Percentiles rank a stretch among this genome's conserved stretches.
Evolutionary conservation across 2,113 vertebrate genomes (phyloP).

Genomic region (Phocoena phocoena): DNA sequence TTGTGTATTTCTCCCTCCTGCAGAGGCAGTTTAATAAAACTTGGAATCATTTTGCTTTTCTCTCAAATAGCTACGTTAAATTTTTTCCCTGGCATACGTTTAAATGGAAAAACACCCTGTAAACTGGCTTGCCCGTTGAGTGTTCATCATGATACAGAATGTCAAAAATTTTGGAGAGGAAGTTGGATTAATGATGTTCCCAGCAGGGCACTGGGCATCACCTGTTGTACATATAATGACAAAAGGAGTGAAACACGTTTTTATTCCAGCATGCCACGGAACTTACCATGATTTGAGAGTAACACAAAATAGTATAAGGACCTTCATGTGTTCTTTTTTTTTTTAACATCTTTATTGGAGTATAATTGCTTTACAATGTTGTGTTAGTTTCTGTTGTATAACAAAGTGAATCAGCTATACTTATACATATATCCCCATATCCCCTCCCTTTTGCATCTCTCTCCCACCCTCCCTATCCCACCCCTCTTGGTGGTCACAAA

Average conservation of each 20-base stretch:
- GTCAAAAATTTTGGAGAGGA: constrained; percentile 49
- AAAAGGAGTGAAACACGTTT: background rate
- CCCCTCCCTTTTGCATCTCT: no score
- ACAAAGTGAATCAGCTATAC: no score
- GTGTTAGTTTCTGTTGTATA: no score
- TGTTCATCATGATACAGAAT: background rate
- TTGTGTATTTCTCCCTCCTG: background rate
- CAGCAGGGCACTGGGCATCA: constrained; percentile 36
- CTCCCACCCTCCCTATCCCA: no score
- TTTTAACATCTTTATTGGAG: no score
- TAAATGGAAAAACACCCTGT: constrained; percentile 1
- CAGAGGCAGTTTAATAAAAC: background rate
- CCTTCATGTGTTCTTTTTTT: background rate
- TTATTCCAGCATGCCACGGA: constrained; percentile 1
- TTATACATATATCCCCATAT: no score
- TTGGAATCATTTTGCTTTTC: constrained; percentile 31
- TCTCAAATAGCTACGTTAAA: background rate
- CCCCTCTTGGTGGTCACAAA: no score
- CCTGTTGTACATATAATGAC: constrained; percentile 35
- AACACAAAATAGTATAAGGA: constrained; percentile 32
- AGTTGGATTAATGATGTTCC: constrained; percentile 35
- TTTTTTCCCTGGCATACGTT: background rate
- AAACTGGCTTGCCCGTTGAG: background rate
- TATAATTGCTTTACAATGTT: no score
- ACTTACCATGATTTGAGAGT: background rate